A percentile compares a stretch with the other conserved stretches of the same genome.
These are phyloP conservation scores for Tenthredo livida DNA, from an alignment of 2,888 invertebrate species.

Conservation along the genomic window DNA sequence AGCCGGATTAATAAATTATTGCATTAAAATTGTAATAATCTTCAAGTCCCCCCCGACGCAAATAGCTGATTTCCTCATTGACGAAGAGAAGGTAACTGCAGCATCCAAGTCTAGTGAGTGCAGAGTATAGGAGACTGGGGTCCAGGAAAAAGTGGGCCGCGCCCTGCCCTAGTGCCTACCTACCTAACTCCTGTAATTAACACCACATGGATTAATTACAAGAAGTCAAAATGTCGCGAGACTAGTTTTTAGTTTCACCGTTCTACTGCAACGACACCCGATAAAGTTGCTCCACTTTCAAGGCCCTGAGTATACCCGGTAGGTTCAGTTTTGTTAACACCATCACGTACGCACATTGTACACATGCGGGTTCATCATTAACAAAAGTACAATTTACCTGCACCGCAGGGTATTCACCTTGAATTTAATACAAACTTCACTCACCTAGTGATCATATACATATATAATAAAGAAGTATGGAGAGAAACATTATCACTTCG, in stretches of 20 bases:
- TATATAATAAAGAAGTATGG: background rate
- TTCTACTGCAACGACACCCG: conserved; percentile 59
- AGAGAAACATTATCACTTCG: background rate
- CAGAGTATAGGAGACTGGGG: background rate
- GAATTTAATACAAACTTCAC: background rate
- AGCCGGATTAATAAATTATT: background rate
- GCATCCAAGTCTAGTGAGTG: background rate
- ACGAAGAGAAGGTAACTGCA: background rate
- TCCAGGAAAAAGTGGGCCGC: conserved; percentile 37
- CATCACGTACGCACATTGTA: no score
- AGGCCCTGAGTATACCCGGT: conserved; percentile 56
- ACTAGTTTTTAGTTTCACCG: conserved; percentile 59
- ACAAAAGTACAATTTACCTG: background rate
- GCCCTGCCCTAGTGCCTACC: conserved; percentile 46
- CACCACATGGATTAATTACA: conserved; percentile 51
- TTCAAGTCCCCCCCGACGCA: no score
- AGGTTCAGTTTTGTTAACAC: background rate
- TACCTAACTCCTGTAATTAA: conserved; percentile 52
- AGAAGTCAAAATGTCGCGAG: conserved; percentile 44
- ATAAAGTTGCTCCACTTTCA: conserved; percentile 69
- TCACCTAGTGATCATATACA: no score
- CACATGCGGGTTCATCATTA: no score
- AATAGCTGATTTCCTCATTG: background rate
- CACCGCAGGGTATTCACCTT: background rate
- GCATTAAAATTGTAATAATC: background rate